phyloP scores from a whole-genome alignment of 2,797 vertebrate species.

The Crax fasciolata region DNA sequence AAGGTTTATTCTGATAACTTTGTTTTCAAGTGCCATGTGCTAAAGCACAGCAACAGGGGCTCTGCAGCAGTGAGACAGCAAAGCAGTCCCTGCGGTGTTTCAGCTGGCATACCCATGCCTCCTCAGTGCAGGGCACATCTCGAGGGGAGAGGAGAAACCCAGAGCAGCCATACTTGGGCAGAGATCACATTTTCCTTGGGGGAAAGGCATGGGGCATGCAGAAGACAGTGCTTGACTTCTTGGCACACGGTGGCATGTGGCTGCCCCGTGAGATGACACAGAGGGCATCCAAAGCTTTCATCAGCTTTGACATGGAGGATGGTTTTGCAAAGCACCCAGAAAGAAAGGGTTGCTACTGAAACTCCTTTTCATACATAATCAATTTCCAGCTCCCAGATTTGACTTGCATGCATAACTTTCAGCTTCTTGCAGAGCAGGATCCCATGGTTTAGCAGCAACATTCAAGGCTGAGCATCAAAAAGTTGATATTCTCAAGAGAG shows the following conservation, averaged over 20 bases:
- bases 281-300: not conserved
- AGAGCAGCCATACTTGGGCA: not conserved
- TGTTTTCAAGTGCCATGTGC: not conserved
- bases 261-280: rapidly evolving
- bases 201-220: not conserved
- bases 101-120: rapidly evolving
- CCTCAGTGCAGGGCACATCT: rapidly evolving
- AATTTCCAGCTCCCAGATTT: not conserved
- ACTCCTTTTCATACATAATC: not conserved
- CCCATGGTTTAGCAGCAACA: not conserved
- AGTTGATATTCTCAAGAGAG: slow-evolving; percentile 9
- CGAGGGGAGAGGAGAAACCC: rapidly evolving
- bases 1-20: slow-evolving; percentile 50
- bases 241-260: rapidly evolving
- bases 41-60: rapidly evolving
- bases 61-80: not conserved
- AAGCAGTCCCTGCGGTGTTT: rapidly evolving
- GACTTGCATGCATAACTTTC: not conserved
- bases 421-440: not conserved
- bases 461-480: not conserved
- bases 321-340: not conserved
- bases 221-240: rapidly evolving
- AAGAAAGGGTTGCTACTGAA: not conserved
- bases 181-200: rapidly evolving
- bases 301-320: rapidly evolving